These are phyloP conservation scores for Taeniopygia guttata DNA, from an alignment of 2,797 vertebrate genomes.

Conservation along the genomic window DNA sequence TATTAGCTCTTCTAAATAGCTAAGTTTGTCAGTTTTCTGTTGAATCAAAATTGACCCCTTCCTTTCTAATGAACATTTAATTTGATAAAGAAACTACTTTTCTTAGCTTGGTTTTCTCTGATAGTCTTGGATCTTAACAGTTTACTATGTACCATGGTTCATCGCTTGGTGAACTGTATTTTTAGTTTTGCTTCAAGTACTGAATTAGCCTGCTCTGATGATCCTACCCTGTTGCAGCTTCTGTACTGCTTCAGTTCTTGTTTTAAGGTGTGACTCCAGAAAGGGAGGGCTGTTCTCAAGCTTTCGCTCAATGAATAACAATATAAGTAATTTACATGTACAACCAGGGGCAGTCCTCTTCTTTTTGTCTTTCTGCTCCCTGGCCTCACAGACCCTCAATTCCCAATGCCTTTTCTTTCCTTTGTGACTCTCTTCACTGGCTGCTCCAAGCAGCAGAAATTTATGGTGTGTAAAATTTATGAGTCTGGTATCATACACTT, in stretches of 20 bases:
- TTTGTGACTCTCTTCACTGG: not conserved
- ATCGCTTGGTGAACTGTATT: not conserved
- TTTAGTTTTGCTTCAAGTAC: not conserved
- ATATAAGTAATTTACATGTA: not conserved
- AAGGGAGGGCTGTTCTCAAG: not conserved
- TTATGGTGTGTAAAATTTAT: not conserved
- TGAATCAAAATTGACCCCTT: not conserved
- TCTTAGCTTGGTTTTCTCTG: not conserved
- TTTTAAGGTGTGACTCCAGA: not conserved
- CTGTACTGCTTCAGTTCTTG: not conserved
- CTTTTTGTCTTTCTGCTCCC: not conserved
- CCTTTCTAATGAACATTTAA: not conserved
- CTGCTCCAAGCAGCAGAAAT: not conserved
- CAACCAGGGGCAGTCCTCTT: not conserved
- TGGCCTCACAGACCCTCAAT: not conserved
- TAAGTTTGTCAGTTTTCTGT: not conserved
- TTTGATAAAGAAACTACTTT: not conserved
- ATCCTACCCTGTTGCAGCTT: not conserved
- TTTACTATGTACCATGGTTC: not conserved
- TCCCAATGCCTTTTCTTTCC: not conserved
- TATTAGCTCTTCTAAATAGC: not conserved
- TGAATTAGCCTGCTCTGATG: not conserved
- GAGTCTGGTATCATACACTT: not conserved
- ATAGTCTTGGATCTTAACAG: not conserved
- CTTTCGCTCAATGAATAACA: not conserved